Percentiles rank a stretch among this genome's conserved stretches.
These are phyloP conservation scores for Prorops nasuta DNA, from an alignment of 1,140 invertebrate genomes.

Conservation along the genomic window DNA sequence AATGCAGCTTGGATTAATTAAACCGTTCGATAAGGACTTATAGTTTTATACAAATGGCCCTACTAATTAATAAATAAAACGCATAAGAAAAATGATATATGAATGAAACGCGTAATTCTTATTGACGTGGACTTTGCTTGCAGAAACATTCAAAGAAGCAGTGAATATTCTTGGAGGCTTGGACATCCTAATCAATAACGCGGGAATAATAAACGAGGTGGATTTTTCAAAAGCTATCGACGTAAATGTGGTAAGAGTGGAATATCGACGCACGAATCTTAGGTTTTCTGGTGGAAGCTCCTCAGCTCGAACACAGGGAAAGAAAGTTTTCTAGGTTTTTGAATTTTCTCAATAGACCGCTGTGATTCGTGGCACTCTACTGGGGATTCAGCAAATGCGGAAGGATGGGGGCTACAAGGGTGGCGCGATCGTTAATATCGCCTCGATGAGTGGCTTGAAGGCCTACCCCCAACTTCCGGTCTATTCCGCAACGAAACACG, in stretches of 20 bases:
- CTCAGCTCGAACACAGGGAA: too few relatives aligned
- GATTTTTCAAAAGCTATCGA: slow-evolving; percentile 52
- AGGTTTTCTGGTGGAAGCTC: too few relatives aligned
- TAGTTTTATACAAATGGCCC: not conserved
- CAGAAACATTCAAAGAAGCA: slow-evolving; percentile 44
- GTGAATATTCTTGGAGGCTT: slow-evolving; percentile 37
- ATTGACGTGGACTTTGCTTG: not conserved
- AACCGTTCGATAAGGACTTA: not conserved
- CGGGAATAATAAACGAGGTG: slow-evolving; percentile 61
- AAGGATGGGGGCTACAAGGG: slow-evolving; percentile 48
- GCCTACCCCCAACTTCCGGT: slow-evolving; percentile 41
- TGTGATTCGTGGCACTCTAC: slow-evolving; percentile 47
- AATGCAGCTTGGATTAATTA: slow-evolving; percentile 1
- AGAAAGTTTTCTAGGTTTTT: not conserved
- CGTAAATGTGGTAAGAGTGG: slow-evolving; percentile 54
- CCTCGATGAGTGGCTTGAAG: slow-evolving; percentile 49
- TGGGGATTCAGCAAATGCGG: slow-evolving; percentile 53
- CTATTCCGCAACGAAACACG: slow-evolving; percentile 57
- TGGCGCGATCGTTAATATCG: slow-evolving; percentile 49
- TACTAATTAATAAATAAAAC: too few relatives aligned
- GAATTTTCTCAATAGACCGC: slow-evolving; percentile 45
- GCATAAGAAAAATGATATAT: too few relatives aligned
- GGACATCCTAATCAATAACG: slow-evolving; percentile 66
- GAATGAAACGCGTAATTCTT: not conserved
- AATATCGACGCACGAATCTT: too few relatives aligned